phyloP scores from a whole-genome alignment of 1,140 invertebrate genomes.

The Coelopa frigida region DNA sequence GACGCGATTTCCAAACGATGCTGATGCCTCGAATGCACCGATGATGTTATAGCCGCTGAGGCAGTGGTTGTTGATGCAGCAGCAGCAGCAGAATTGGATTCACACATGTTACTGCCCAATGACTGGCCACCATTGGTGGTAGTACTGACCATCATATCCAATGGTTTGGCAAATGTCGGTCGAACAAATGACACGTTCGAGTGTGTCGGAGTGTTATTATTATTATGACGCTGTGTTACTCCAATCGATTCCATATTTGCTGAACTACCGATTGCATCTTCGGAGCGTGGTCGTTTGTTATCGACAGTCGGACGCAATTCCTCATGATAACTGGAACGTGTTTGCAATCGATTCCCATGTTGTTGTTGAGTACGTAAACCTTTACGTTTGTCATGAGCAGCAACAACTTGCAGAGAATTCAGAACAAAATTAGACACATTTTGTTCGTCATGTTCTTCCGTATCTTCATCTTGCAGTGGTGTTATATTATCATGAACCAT shows the following conservation, averaged over 20 bases:
- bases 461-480: conserved; percentile 17
- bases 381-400: background rate
- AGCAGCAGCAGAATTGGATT: no score
- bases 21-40: no score
- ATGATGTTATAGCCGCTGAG: no score
- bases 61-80: no score
- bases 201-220: conserved; percentile 21
- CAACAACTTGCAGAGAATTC: conserved; percentile 6
- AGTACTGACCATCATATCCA: conserved; percentile 35
- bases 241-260: no score
- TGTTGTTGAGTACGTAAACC: conserved; percentile 16
- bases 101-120: no score
- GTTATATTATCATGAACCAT: conserved; percentile 8
- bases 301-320: conserved; percentile 18
- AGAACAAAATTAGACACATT: conserved; percentile 13
- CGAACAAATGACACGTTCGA: conserved; percentile 37
- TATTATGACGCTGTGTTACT: no score
- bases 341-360: conserved; percentile 25
- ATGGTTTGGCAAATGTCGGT: conserved; percentile 31
- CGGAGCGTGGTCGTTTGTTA: conserved; percentile 24
- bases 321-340: conserved; percentile 26
- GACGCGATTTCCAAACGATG: no score
- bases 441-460: conserved; percentile 24
- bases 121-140: no score
- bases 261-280: conserved; percentile 12